Evolutionary conservation across 2,888 invertebrate genomes (phyloP).

Genomic region (Drosophila rubida): DNA sequence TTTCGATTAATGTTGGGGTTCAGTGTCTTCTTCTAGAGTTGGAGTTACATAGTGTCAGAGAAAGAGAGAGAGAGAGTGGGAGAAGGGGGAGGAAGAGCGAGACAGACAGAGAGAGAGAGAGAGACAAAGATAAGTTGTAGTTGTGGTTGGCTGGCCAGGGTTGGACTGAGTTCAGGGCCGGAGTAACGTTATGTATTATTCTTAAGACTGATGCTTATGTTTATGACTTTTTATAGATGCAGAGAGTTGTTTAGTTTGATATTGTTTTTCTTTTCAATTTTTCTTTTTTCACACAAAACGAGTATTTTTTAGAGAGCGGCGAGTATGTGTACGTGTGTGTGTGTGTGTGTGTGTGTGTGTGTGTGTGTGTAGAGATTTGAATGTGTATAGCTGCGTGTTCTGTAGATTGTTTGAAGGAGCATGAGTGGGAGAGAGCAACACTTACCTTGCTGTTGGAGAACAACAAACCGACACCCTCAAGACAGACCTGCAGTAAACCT

Average conservation of each 20-base stretch:
- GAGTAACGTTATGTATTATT: conserved; percentile 19
- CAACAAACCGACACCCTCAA: conserved; percentile 99
- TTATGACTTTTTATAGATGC: conserved; percentile 59
- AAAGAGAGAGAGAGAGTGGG: neutral
- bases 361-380: conserved; percentile 9
- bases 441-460: conserved; percentile 99
- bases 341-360: conserved; percentile 26
- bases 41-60: conserved; percentile 4
- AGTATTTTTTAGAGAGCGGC: conserved; percentile 63
- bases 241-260: conserved; percentile 37
- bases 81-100: conserved; percentile 7
- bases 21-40: conserved; percentile 29
- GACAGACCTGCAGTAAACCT: conserved; percentile 98
- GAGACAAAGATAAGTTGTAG: conserved; percentile 5
- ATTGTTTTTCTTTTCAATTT: conserved; percentile 14
- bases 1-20: conserved; percentile 30
- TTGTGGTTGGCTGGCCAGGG: conserved; percentile 10
- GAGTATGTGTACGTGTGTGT: conserved; percentile 41
- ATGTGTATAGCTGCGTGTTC: conserved; percentile 25
- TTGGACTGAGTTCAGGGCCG: conserved; percentile 15
- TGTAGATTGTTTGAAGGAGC: conserved; percentile 12
- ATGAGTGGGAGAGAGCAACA: conserved; percentile 45
- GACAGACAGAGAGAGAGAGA: conserved; percentile 12
- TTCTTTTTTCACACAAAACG: conserved; percentile 56
- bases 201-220: conserved; percentile 52